phyloP scores from a whole-genome alignment of 2,797 vertebrate species.

The Microctenopoma steveboyesi region DNA sequence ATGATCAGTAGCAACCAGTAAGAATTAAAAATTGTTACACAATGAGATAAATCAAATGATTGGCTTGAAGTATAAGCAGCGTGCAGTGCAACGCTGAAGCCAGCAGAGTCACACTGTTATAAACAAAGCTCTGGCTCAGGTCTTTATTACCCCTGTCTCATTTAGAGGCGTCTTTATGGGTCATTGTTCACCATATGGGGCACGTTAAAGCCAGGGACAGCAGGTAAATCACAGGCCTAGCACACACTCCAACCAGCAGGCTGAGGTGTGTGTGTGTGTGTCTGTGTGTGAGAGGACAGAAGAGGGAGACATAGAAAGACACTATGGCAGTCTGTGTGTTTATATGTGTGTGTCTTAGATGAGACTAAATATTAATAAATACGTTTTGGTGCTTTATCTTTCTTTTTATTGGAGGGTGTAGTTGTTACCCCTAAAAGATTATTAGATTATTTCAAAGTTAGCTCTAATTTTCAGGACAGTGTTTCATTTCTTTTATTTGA shows the following conservation, averaged over 20 bases:
- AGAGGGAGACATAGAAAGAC: background rate
- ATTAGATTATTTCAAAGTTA: no score
- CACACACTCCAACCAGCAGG: conserved; percentile 85
- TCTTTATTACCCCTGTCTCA: conserved; percentile 84
- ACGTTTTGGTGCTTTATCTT: no score
- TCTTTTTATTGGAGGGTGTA: no score
- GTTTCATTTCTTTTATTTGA: no score
- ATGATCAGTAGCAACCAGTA: background rate
- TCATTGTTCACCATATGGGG: conserved; percentile 92
- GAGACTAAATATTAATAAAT: no score
- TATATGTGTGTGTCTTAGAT: no score
- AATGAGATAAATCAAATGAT: conserved; percentile 1
- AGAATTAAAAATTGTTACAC: background rate
- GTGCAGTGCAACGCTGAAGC: conserved; percentile 18
- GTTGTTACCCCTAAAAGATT: no score
- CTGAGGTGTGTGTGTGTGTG: conserved; percentile 67
- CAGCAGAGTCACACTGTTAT: conserved; percentile 33
- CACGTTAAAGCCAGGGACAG: conserved; percentile 87
- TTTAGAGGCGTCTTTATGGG: conserved; percentile 86
- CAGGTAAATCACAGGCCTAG: conserved; percentile 85
- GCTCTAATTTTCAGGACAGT: no score
- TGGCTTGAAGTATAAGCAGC: background rate
- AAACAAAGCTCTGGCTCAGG: conserved; percentile 44
- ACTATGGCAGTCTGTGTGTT: no score
- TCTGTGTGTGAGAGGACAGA: background rate